A percentile compares a stretch with the other conserved stretches of the same genome.
Evolutionary conservation across 1,140 invertebrate genomes (phyloP).

Genomic region (Euwallacea fornicatus): DNA sequence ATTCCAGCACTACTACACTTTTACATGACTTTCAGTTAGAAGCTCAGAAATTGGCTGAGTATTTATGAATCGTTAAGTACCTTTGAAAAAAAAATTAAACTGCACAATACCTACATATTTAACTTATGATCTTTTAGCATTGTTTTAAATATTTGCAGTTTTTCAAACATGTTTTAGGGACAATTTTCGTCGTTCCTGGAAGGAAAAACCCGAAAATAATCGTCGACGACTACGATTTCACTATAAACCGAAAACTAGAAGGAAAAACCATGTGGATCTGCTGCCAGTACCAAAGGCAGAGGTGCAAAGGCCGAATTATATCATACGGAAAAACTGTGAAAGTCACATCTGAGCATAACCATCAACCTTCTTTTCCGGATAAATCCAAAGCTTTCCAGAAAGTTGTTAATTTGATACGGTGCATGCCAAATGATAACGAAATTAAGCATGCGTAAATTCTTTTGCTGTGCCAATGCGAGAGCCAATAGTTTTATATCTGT

Average conservation of each 20-base stretch:
- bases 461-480: no score
- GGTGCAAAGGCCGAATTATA: conserved; percentile 43
- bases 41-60: no score
- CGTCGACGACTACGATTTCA: conserved; percentile 38
- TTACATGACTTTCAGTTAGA: no score
- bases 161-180: conserved; percentile 36
- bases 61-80: no score
- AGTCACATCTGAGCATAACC: conserved; percentile 42
- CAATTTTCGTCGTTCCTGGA: conserved; percentile 39
- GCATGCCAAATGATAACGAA: not conserved
- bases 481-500: no score
- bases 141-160: not conserved
- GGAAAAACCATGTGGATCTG: conserved; percentile 43
- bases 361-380: conserved; percentile 33
- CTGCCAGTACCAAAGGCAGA: conserved; percentile 36
- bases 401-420: conserved; percentile 16
- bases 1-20: no score
- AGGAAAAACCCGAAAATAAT: conserved; percentile 43
- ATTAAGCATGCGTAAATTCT: no score
- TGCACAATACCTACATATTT: no score
- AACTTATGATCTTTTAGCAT: no score
- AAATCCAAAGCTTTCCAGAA: conserved; percentile 16
- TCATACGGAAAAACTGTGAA: conserved; percentile 39
- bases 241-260: conserved; percentile 36
- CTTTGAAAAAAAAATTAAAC: no score